These are phyloP conservation scores for Chrysina gloriosa DNA, from an alignment of 2,888 invertebrate genomes.

Conservation along the genomic window DNA sequence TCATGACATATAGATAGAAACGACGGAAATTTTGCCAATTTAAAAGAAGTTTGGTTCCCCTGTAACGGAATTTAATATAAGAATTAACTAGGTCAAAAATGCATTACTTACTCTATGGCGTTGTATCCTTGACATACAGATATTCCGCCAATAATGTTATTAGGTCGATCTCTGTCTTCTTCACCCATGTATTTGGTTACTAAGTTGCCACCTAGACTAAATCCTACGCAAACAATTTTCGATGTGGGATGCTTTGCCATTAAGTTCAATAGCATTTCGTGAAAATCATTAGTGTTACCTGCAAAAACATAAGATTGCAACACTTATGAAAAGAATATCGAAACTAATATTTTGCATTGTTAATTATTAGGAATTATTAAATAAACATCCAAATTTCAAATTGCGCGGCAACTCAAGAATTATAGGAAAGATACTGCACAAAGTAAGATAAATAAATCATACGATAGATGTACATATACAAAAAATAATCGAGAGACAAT, in stretches of 20 bases:
- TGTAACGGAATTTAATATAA: conserved; percentile 58
- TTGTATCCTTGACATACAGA: conserved; percentile 96
- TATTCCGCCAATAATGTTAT: conserved; percentile 86
- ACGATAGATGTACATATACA: too few species aligned
- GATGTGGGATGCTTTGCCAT: conserved; percentile 79
- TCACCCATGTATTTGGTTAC: conserved; percentile 94
- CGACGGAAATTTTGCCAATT: conserved; percentile 92
- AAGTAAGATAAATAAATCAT: too few species aligned
- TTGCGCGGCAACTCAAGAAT: too few species aligned
- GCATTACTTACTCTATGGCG: conserved; percentile 81
- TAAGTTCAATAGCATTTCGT: conserved; percentile 83
- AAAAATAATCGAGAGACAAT: too few species aligned
- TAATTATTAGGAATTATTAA: too few species aligned
- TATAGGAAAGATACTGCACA: too few species aligned
- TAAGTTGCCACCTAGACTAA: conserved; percentile 93
- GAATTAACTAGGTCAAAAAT: background rate
- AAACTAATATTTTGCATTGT: too few species aligned
- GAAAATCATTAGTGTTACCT: conserved; percentile 92
- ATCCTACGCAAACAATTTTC: conserved; percentile 87
- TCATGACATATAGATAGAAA: conserved; percentile 92
- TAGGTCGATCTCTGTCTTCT: conserved; percentile 70
- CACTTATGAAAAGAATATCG: too few species aligned
- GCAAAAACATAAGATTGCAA: conserved; percentile 48
- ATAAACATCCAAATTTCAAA: too few species aligned
- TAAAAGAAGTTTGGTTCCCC: conserved; percentile 82